Base-by-base conservation (phyloP, 1,140 invertebrate genomes). In the Plectrocnemia conspersa region DNA sequence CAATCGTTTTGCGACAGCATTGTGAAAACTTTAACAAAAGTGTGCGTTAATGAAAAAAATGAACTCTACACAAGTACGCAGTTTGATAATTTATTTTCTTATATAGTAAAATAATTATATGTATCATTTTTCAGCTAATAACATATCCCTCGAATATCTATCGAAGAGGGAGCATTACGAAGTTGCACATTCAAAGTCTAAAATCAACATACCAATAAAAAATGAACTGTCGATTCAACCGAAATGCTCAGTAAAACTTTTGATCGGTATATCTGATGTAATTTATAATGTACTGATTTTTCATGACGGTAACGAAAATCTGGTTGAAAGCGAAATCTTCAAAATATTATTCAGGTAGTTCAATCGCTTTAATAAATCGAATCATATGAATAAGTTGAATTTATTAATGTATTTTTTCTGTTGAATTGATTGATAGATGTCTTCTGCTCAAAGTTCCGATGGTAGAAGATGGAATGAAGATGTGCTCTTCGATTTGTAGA, bases 271-370 rank as follows among this genome's bases (percentile, higher is more conserved):
- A 25, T 40, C 46, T 19, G 54, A 61, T 44, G 38, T 61, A 4
- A 36, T 61, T n/a, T 57, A 54, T 32, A 57, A 57, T 50, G 38
- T 54, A 45, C 25, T 61, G n/a, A 36, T 33, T 33, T 9, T 24
- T 38, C 35, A 57, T 33, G 25, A 61, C 7, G 25, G 57, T 18
- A 50, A 54, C 24, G 38, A 50, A 21, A 10, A 19, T n/a, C 44
- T 61, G 35, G 19, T 32, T 9, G 46, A 42, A n/a, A 46, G 52
- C 22, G 54, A 27, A 27, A 45, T 54, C 6, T 54, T 61, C 21
- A 61, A 52, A 40, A 57, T 61, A 25, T 41, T 60, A 48, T 60
- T 60, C 29, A 56, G 54, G 58, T 60, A 53, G 15, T 6, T 54
- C 27, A 36, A 13, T 21, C n/a, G 7, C 7, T 32, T 32, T 32